Conservation (phyloP, 2,888 invertebrate genomes). For the Eudemis profundana region DNA sequence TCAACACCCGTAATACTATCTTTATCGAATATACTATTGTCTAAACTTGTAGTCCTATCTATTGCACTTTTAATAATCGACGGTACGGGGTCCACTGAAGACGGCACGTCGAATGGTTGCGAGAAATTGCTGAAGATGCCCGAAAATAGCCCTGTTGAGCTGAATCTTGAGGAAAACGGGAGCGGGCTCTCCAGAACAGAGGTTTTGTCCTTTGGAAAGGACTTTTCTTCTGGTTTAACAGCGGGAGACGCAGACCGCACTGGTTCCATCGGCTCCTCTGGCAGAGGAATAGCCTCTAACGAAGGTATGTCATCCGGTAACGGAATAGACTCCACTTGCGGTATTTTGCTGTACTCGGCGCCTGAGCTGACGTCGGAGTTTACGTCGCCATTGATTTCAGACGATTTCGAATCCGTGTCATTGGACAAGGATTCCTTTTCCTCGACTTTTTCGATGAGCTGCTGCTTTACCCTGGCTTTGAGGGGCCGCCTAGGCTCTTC, state of each 20-base stretch:
- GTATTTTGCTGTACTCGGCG: constrained; percentile 37
- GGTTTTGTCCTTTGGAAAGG: constrained; percentile 58
- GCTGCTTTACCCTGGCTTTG: constrained; percentile 44
- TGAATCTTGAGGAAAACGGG: constrained; percentile 73
- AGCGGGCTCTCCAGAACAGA: constrained; percentile 65
- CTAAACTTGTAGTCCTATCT: constrained; percentile 81
- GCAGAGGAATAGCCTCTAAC: constrained; percentile 47
- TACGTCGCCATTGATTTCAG: constrained; percentile 31
- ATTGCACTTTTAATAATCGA: constrained; percentile 82
- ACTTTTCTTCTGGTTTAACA: constrained; percentile 53
- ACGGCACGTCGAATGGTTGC: constrained; percentile 66
- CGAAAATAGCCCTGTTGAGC: constrained; percentile 76
- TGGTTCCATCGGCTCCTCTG: constrained; percentile 48
- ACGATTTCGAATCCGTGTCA: constrained; percentile 39
- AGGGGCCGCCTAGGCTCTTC: constrained; percentile 68
- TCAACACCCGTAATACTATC: constrained; percentile 73
- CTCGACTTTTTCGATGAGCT: constrained; percentile 29
- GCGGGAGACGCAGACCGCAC: constrained; percentile 47
- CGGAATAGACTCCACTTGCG: constrained; percentile 61
- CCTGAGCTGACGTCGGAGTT: constrained; percentile 29
- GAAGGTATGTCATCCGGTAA: constrained; percentile 49
- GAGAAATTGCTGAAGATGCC: constrained; percentile 78
- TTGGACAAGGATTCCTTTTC: constrained; percentile 33
- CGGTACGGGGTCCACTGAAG: constrained; percentile 76
- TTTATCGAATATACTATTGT: constrained; percentile 75